A percentile compares a stretch with the other conserved stretches of the same genome.
Evolutionary conservation across 1,140 invertebrate species (phyloP).

Genomic region (Mamestra configurata): DNA sequence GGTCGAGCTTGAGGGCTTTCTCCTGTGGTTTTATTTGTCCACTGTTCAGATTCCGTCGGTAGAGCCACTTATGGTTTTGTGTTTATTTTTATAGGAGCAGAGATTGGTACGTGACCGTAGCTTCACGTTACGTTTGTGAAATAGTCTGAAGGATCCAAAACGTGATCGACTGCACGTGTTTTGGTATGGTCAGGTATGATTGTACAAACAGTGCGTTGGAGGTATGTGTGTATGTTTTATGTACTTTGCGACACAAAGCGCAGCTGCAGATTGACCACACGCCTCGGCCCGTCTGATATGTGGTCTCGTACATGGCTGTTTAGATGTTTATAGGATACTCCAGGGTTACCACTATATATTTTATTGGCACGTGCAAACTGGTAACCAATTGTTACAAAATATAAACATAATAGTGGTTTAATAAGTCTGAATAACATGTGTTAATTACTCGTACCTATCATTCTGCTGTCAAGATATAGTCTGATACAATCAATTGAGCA

Average conservation of each 20-base stretch:
- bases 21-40: conserved; percentile 3
- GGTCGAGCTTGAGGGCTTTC: conserved; percentile 22
- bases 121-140: conserved; percentile 40
- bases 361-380: neutral
- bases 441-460: conserved; percentile 43
- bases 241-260: conserved; percentile 70
- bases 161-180: conserved; percentile 60
- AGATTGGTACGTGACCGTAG: conserved; percentile 43
- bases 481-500: conserved; percentile 19
- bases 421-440: conserved; percentile 41
- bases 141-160: conserved; percentile 44
- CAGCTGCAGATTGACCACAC: conserved; percentile 76
- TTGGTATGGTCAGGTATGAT: conserved; percentile 50
- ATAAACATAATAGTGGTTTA: conserved; percentile 16
- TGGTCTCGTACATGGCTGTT: conserved; percentile 56
- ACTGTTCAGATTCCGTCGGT: conserved; percentile 8
- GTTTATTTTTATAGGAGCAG: conserved; percentile 19
- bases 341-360: conserved; percentile 48
- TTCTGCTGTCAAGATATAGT: conserved; percentile 21
- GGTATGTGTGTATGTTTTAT: conserved; percentile 67
- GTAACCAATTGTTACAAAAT: conserved; percentile 18
- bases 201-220: conserved; percentile 46
- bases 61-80: conserved; percentile 22
- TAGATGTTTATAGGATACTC: conserved; percentile 25
- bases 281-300: conserved; percentile 61